Evolutionary conservation across 2,888 invertebrate species (phyloP).

Genomic region (Lithodes maja): DNA sequence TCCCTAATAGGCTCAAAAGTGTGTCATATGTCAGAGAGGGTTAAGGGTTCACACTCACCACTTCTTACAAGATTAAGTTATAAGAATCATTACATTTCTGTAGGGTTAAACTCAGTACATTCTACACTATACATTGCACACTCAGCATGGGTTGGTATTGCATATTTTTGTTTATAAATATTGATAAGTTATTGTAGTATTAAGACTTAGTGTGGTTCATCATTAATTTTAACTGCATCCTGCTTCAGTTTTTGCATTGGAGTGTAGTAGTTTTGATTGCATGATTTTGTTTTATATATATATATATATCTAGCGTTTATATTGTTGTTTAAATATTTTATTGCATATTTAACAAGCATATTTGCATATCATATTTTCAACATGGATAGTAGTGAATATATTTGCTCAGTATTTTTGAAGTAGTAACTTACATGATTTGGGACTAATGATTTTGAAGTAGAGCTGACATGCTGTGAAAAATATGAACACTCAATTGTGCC

Average conservation of each 20-base stretch:
- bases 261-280: slow-evolving; percentile 16
- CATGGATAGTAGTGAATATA: slow-evolving; percentile 16
- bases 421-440: slow-evolving; percentile 36
- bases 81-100: no score
- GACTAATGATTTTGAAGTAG: slow-evolving; percentile 44
- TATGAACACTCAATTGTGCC: slow-evolving; percentile 20
- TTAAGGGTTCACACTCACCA: no score
- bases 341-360: slow-evolving; percentile 34
- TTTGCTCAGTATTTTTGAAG: slow-evolving; percentile 26
- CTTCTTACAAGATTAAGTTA: no score
- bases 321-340: not conserved
- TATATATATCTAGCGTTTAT: not conserved
- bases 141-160: no score
- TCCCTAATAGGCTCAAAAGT: no score
- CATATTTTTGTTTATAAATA: no score
- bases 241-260: slow-evolving; percentile 31
- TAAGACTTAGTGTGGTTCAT: not conserved
- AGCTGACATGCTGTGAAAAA: slow-evolving; percentile 9
- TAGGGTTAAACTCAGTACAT: no score
- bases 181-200: no score
- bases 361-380: not conserved
- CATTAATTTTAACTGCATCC: slow-evolving; percentile 39
- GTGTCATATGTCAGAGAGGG: no score
- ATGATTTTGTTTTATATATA: slow-evolving; percentile 10
- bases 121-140: no score